phyloP scores from a whole-genome alignment of 2,888 invertebrate genomes.

The Monoplex corrugatus region DNA sequence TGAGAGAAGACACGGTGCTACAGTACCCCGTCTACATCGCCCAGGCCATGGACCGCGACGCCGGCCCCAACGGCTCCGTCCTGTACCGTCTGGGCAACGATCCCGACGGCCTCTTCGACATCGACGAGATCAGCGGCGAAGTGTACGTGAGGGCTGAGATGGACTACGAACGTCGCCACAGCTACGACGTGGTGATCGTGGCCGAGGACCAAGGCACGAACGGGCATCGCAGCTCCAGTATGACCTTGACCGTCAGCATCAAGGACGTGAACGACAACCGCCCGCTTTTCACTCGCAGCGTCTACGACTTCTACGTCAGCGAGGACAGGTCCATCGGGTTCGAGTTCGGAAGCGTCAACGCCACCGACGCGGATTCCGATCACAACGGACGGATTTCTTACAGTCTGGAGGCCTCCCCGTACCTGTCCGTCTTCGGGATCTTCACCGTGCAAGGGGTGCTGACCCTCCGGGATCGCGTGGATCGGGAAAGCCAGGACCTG shows the following conservation, averaged over 20 bases:
- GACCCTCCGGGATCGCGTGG: slow-evolving; percentile 91
- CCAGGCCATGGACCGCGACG: slow-evolving; percentile 93
- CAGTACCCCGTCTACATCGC: slow-evolving; percentile 93
- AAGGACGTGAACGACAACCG: slow-evolving; percentile 96
- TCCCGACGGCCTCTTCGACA: slow-evolving; percentile 88
- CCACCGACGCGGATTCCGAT: slow-evolving; percentile 91
- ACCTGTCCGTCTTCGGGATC: slow-evolving; percentile 89
- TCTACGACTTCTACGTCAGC: slow-evolving; percentile 90
- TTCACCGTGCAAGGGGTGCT: slow-evolving; percentile 93
- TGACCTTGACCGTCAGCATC: slow-evolving; percentile 93
- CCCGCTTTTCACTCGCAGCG: slow-evolving; percentile 86
- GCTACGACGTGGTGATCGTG: slow-evolving; percentile 89
- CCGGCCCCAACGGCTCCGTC: slow-evolving; percentile 90
- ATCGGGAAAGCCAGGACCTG: slow-evolving; percentile 83
- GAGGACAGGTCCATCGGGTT: slow-evolving; percentile 91
- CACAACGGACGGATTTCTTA: slow-evolving; percentile 85
- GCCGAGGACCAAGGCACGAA: slow-evolving; percentile 92
- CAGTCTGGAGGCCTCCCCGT: slow-evolving; percentile 78
- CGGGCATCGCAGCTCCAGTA: slow-evolving; percentile 88
- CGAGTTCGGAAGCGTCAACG: slow-evolving; percentile 83
- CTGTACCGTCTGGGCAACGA: slow-evolving; percentile 87
- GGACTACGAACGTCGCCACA: slow-evolving; percentile 93
- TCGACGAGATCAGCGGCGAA: slow-evolving; percentile 72
- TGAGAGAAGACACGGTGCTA: slow-evolving; percentile 93
- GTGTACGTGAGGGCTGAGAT: slow-evolving; percentile 85